These are phyloP conservation scores for Paramacrobiotus metropolitanus DNA, from an alignment of 1,140 invertebrate genomes.

Conservation along the genomic window DNA sequence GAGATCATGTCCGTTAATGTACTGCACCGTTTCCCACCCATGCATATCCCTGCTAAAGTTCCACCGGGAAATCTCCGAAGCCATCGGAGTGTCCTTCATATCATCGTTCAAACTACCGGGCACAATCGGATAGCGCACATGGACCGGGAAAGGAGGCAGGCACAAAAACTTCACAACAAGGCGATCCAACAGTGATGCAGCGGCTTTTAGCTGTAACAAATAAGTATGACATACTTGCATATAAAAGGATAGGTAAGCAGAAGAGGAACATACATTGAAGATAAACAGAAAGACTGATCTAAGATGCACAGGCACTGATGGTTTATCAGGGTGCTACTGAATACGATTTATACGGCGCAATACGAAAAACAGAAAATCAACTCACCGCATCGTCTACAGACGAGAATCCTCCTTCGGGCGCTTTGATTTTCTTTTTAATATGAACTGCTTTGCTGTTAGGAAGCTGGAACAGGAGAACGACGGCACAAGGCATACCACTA, in stretches of 20 bases:
- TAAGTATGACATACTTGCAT: no score
- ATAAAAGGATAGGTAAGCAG: no score
- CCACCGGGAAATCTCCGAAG: neutral
- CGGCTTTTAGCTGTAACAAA: neutral
- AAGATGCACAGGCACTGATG: no score
- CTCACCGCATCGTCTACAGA: neutral
- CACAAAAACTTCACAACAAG: neutral
- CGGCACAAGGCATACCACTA: neutral
- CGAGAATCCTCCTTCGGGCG: neutral
- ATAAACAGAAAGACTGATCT: no score
- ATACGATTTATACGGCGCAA: no score
- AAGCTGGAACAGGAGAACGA: neutral
- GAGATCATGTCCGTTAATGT: neutral
- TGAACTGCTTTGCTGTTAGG: conserved; percentile 5
- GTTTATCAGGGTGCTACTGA: no score
- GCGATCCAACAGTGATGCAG: neutral
- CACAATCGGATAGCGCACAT: neutral
- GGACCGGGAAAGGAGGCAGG: neutral
- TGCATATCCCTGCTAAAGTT: neutral
- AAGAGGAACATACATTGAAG: neutral
- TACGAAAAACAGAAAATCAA: no score
- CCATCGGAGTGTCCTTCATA: neutral
- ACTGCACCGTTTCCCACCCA: neutral
- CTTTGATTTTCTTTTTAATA: neutral
- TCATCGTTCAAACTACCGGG: neutral